Base-by-base conservation (phyloP, 2,113 vertebrate genomes). In the Vulpes vulpes region DNA sequence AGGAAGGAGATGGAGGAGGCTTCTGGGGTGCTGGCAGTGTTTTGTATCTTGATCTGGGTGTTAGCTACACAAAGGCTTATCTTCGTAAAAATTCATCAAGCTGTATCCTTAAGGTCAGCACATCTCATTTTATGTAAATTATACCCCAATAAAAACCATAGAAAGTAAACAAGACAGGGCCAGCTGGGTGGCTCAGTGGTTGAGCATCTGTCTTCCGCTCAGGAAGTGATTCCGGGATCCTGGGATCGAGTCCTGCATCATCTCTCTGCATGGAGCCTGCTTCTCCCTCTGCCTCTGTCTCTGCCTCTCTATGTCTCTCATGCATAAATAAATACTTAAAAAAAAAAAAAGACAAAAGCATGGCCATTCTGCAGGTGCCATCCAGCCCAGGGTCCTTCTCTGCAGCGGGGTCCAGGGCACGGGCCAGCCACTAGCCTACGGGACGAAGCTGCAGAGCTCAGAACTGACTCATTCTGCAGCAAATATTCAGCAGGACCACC, bases 341-440 rank as follows among this genome's bases (percentile, higher is more conserved):
- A 43, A 43, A 43, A 62, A 25, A 71, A 73, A 53, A 38, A 27
- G 32, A 55, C 17, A 27, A 82, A 38, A 87, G 2, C 43, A 71
- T 43, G 43, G 32, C 15, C 71, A 65, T 38, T 30, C 62, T 9
- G 19, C 8, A 35, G 27, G 11, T 27, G n/a, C 57, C 92, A 17
- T 55, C 60, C 35, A 59, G 25, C n/a, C 55, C 30, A 49, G 73
- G 35, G 53, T 27, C 74, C 14, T n/a, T 23, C 53, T 81, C 35
- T 8, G 5, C 59, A n/a, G 2, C 0, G 3, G 5, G 5, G n/a
- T 9, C 23, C 78, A 32, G 25, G 35, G 57, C 43, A 3, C 12
- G 14, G 93, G n/a, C 38, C 23, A 17, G 23, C 55, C 8, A 0
- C 32, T 81, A 11, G 23, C 65, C 38, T 55, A 2, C 10, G 5